Conservation (phyloP, 2,797 vertebrate species). For the Denticeps clupeoides region DNA sequence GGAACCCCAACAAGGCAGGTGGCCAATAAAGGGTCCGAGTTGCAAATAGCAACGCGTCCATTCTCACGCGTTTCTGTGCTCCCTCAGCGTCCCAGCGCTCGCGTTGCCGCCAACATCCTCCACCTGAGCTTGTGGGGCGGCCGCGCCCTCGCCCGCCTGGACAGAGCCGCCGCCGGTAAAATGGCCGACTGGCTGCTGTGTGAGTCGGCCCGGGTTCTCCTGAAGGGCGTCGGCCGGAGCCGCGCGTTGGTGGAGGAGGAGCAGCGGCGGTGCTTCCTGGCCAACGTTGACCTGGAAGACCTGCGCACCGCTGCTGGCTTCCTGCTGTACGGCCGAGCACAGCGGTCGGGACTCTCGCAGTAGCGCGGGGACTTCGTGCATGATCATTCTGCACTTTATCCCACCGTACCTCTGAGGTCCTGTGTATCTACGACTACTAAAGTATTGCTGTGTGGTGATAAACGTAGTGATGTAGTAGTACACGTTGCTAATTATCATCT, state of each 20-base stretch:
- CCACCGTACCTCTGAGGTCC: too few species aligned
- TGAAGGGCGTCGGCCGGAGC: constrained; percentile 48
- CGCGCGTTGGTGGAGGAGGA: constrained; percentile 63
- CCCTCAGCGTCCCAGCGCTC: constrained; percentile 73
- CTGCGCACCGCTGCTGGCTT: constrained; percentile 62
- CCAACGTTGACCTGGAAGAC: constrained; percentile 77
- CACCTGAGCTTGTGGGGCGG: constrained; percentile 79
- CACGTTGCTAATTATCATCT: too few species aligned
- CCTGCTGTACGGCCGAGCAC: constrained; percentile 44
- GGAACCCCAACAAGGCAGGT: constrained; percentile 68
- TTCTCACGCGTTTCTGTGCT: not conserved
- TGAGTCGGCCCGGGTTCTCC: constrained; percentile 69
- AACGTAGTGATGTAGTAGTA: too few species aligned
- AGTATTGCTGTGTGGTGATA: too few species aligned
- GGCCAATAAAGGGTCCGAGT: not conserved
- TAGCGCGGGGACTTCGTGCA: too few species aligned
- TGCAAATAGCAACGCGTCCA: not conserved
- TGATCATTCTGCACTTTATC: too few species aligned
- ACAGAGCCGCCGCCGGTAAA: constrained; percentile 46
- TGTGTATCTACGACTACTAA: too few species aligned
- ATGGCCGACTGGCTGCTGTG: constrained; percentile 75
- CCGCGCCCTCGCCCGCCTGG: constrained; percentile 41
- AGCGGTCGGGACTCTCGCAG: too few species aligned
- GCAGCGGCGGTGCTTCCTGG: constrained; percentile 78
- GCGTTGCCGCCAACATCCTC: constrained; percentile 77